Evolutionary conservation across 2,113 vertebrate genomes (phyloP).

Genomic region (Uria lomvia): DNA sequence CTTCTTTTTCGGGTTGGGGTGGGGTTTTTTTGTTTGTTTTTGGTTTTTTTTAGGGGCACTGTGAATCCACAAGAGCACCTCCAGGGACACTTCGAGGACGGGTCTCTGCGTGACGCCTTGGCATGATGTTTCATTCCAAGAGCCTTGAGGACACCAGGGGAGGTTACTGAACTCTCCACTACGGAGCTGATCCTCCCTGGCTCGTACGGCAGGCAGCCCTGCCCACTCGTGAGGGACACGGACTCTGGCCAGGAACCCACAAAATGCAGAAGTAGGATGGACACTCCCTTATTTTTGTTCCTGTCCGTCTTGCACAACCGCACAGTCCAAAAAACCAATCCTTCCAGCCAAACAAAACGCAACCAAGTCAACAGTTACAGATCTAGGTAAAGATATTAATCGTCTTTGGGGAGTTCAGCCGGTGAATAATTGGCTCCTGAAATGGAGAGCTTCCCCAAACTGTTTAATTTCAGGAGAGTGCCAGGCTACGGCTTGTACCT

Average conservation of each 20-base stretch:
- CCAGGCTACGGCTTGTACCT: rapidly evolving
- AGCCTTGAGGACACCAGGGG: neutral
- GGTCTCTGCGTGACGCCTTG: rapidly evolving
- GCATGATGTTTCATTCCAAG: rapidly evolving
- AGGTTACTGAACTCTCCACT: neutral
- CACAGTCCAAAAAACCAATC: neutral
- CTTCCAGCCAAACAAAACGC: neutral
- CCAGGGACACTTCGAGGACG: neutral
- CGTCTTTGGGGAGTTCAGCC: neutral
- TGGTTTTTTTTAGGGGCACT: neutral
- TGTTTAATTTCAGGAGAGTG: neutral
- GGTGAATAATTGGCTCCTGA: neutral
- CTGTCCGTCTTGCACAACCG: neutral
- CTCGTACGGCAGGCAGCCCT: neutral
- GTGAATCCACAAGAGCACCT: neutral
- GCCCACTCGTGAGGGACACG: rapidly evolving
- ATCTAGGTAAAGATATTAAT: neutral
- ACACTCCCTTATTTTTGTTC: neutral
- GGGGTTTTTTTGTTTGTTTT: too few relatives aligned
- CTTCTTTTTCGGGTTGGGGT: neutral
- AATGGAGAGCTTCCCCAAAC: neutral
- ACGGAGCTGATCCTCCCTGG: neutral
- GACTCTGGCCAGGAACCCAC: neutral
- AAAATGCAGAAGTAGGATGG: neutral
- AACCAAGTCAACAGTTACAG: neutral